Percentiles rank a stretch among this genome's conserved stretches.
phyloP scores from a whole-genome alignment of 1,140 invertebrate species.

The Zophobas atratus region DNA sequence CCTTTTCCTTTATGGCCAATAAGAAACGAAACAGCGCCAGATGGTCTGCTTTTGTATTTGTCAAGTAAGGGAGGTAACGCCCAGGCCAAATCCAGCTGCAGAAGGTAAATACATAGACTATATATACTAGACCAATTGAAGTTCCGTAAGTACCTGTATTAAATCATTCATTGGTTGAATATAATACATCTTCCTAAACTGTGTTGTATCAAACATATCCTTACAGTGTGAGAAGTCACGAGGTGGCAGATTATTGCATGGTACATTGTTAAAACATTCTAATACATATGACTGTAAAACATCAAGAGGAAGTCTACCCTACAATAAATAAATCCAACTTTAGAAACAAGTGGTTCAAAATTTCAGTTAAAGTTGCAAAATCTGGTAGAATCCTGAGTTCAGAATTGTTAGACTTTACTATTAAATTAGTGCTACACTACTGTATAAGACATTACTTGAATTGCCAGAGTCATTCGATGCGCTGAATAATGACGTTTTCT shows the following conservation, averaged over 20 bases:
- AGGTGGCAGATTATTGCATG: constrained; percentile 74
- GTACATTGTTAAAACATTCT: constrained; percentile 76
- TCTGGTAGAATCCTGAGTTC: too few relatives aligned
- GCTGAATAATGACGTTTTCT: constrained; percentile 88
- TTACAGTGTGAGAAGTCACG: constrained; percentile 72
- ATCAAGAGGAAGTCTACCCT: constrained; percentile 85
- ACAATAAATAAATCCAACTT: constrained; percentile 39
- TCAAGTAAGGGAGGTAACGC: constrained; percentile 81
- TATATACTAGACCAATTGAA: background rate
- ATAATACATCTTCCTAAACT: constrained; percentile 84
- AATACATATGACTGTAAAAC: constrained; percentile 80
- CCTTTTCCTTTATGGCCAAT: constrained; percentile 92
- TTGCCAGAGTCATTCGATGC: constrained; percentile 89
- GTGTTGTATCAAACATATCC: constrained; percentile 74
- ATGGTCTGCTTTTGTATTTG: constrained; percentile 83
- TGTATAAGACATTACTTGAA: constrained; percentile 72
- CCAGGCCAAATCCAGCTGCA: constrained; percentile 84
- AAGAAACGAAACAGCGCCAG: constrained; percentile 85
- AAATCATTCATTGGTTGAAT: constrained; percentile 86
- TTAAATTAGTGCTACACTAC: too few relatives aligned
- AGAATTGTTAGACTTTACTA: too few relatives aligned
- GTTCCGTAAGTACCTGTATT: constrained; percentile 70
- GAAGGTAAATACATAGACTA: constrained; percentile 17
- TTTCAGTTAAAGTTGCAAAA: too few relatives aligned
- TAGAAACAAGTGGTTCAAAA: background rate